These are phyloP conservation scores for Apamea anceps DNA, from an alignment of 2,888 invertebrate genomes.

Conservation along the genomic window DNA sequence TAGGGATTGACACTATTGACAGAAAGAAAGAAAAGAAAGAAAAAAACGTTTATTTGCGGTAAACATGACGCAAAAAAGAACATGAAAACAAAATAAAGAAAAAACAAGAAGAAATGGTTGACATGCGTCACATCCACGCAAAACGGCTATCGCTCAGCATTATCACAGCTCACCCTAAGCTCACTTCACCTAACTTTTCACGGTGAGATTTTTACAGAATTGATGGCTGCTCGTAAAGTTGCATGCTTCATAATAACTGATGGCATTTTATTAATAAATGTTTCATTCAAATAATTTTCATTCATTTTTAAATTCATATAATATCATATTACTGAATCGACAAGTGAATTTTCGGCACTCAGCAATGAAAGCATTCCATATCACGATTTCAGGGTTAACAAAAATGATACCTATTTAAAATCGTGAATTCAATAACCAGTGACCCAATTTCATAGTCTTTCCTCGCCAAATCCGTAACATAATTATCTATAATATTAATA, in stretches of 20 bases:
- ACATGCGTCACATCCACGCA: too few relatives aligned
- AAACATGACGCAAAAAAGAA: too few relatives aligned
- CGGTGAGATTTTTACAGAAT: too few relatives aligned
- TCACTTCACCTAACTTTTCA: too few relatives aligned
- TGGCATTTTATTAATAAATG: background rate
- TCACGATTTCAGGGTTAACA: background rate
- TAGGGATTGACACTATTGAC: too few relatives aligned
- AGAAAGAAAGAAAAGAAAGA: too few relatives aligned
- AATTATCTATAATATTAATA: background rate
- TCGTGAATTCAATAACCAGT: background rate
- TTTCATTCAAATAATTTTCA: background rate
- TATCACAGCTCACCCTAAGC: too few relatives aligned
- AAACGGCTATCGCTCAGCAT: too few relatives aligned
- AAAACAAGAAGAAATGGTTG: too few relatives aligned
- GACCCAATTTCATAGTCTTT: background rate
- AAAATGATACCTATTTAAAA: slow-evolving; percentile 1
- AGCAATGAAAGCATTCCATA: background rate
- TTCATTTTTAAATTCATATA: background rate
- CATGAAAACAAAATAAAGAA: too few relatives aligned
- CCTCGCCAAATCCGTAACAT: background rate
- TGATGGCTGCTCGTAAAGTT: background rate
- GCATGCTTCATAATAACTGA: background rate
- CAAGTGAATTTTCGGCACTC: background rate
- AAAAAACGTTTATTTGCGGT: too few relatives aligned
- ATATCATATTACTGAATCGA: background rate